phyloP scores from a whole-genome alignment of 2,888 invertebrate species.

The Drepanosiphum platanoidis region DNA sequence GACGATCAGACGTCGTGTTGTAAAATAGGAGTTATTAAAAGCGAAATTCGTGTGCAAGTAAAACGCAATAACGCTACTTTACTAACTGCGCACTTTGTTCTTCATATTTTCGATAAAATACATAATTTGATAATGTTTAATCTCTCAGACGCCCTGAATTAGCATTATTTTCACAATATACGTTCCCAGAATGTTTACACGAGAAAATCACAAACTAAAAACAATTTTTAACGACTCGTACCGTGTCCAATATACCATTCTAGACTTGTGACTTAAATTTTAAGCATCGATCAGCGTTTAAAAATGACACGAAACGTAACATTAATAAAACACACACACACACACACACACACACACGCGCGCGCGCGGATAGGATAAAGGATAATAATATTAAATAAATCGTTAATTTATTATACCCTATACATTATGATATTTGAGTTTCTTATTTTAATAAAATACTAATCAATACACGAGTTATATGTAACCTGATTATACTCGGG shows the following conservation, averaged over 20 bases:
- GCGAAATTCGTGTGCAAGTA: not conserved
- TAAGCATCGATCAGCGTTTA: not conserved
- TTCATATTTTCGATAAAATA: conserved; percentile 1
- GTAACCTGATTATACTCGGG: not conserved
- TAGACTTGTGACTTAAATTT: not conserved
- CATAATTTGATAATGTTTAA: conserved; percentile 24
- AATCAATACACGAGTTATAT: not conserved
- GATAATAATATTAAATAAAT: too few species aligned
- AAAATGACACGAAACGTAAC: too few species aligned
- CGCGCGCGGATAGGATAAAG: too few species aligned
- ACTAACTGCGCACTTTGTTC: conserved; percentile 15
- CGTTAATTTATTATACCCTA: too few species aligned
- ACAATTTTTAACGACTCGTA: not conserved
- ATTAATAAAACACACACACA: too few species aligned
- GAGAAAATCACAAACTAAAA: conserved; percentile 10
- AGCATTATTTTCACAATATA: not conserved
- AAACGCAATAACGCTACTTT: conserved; percentile 31
- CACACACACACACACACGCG: too few species aligned
- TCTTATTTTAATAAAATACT: too few species aligned
- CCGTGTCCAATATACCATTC: not conserved
- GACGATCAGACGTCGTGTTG: not conserved
- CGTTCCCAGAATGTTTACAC: conserved; percentile 28
- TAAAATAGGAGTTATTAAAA: not conserved
- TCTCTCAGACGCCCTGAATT: conserved; percentile 22
- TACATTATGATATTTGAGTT: too few species aligned